phyloP scores from a whole-genome alignment of 2,888 invertebrate genomes.

The Busseola fusca region DNA sequence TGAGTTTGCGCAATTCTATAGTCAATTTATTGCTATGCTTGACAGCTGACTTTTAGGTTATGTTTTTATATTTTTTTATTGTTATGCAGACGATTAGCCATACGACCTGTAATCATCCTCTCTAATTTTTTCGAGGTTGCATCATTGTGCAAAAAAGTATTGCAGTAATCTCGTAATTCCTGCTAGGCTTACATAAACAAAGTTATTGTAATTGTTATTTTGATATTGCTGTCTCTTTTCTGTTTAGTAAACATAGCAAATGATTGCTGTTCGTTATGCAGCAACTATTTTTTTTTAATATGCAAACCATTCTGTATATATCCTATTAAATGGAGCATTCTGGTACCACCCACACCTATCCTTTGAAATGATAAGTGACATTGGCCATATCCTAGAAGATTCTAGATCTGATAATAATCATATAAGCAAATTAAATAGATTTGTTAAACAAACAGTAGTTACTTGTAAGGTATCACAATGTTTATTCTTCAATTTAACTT shows the following conservation, averaged over 20 bases:
- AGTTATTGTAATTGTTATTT: conserved; percentile 40
- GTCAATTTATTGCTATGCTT: conserved; percentile 58
- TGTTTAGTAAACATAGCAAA: conserved; percentile 35
- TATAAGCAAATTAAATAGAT: conserved; percentile 38
- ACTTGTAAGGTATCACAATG: conserved; percentile 13
- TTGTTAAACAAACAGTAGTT: conserved; percentile 32
- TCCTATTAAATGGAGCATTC: conserved; percentile 21
- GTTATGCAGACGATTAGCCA: conserved; percentile 40
- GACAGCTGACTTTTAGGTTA: conserved; percentile 83
- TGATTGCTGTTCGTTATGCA: conserved; percentile 24
- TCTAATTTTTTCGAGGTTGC: conserved; percentile 52
- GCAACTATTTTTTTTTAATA: neutral
- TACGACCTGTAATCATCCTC: conserved; percentile 47
- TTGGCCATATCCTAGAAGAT: conserved; percentile 18
- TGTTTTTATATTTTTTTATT: conserved; percentile 77
- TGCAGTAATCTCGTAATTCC: conserved; percentile 29
- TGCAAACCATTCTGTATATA: neutral
- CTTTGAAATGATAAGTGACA: conserved; percentile 2
- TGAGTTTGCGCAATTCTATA: conserved; percentile 73
- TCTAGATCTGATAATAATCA: conserved; percentile 31
- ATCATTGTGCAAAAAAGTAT: conserved; percentile 38
- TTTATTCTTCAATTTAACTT: conserved; percentile 12
- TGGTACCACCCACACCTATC: conserved; percentile 28
- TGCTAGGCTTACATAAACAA: conserved; percentile 44
- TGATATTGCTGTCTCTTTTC: conserved; percentile 44